Base-by-base conservation (phyloP, 2,888 invertebrate genomes). In the Podotricha telesiphe region DNA sequence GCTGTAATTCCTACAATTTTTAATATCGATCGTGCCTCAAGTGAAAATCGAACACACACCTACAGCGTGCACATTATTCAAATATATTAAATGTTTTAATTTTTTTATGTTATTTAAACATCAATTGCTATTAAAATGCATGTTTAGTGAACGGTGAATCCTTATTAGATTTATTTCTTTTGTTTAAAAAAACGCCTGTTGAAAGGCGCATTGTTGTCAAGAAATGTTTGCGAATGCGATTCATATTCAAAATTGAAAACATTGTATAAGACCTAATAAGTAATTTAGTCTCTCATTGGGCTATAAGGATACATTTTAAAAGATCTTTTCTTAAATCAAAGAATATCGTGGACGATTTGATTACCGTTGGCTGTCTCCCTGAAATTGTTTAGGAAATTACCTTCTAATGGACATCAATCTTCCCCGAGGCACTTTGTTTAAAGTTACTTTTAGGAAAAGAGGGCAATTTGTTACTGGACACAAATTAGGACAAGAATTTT, bases 391-490 rank as follows among this genome's bases (percentile, higher is more conserved):
- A 80, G 81, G 80, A 84, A 86, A 86, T 86, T 84, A 83, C 77
- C 80, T 79, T 76, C 80, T 84, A 86, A 87, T 85, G 82, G 83
- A 84, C 84, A 87, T 87, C 86, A 85, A 87, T 87, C 88, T 85
- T 84, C 78, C 79, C 75, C 68, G 73, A 75, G 78, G 78, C 80
- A 78, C 79, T 85, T 84, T 83, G 82, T 83, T 81, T 79, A 77
- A 81, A 83, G 80, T 78, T 81, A 80, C 80, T 84, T 85, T 82
- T 77, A 80, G 74, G 81, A 83, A 82, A 84, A 81, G 75, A 81
- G 79, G 79, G 79, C 84, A 86, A 87, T 86, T 87, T 85, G 85
- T 85, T 83, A 82, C 80, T 78, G 75, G 81, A 82, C 82, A 79
- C 82, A 84, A 87, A 86, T 88, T 85, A 87, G 83, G 83, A 81